phyloP scores from a whole-genome alignment of 2,888 invertebrate genomes.

The Coleophora flavipennella region DNA sequence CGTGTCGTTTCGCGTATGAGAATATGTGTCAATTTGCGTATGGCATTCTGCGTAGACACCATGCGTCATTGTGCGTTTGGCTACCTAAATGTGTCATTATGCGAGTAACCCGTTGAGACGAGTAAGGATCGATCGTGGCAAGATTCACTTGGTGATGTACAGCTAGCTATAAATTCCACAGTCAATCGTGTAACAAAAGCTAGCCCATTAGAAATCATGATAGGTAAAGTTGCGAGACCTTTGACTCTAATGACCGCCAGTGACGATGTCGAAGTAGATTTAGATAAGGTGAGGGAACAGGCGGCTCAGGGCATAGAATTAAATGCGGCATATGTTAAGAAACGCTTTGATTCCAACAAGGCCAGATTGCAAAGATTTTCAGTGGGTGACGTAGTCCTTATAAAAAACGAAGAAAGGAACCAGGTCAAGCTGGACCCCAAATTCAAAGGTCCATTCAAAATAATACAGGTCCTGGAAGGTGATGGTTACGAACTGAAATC shows the following conservation, averaged over 20 bases:
- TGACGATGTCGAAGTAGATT: neutral
- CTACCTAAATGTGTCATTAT: no score
- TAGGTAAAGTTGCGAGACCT: slow-evolving; percentile 19
- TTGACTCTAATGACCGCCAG: slow-evolving; percentile 6
- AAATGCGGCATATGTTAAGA: slow-evolving; percentile 10
- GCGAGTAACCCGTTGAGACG: no score
- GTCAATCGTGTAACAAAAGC: slow-evolving; percentile 18
- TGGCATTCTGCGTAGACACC: no score
- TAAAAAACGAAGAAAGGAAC: slow-evolving; percentile 15
- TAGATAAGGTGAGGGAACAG: slow-evolving; percentile 3
- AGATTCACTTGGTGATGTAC: slow-evolving; percentile 20
- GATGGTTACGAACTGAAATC: slow-evolving; percentile 14
- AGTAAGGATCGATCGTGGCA: slow-evolving; percentile 18
- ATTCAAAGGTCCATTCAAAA: no score
- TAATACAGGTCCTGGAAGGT: slow-evolving; percentile 12
- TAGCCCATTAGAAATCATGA: slow-evolving; percentile 21
- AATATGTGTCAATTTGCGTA: no score
- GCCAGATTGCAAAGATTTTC: slow-evolving; percentile 7
- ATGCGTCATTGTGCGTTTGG: no score
- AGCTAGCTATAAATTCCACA: slow-evolving; percentile 23
- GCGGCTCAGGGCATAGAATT: slow-evolving; percentile 7
- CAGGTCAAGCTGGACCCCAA: slow-evolving; percentile 18
- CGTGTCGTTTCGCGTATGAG: no score
- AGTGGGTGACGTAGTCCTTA: slow-evolving; percentile 16
- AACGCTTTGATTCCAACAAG: no score